Evolutionary conservation across 92 coral and sea anemone genomes (phyloP).

Genomic region (Pocillopora meandrina): DNA sequence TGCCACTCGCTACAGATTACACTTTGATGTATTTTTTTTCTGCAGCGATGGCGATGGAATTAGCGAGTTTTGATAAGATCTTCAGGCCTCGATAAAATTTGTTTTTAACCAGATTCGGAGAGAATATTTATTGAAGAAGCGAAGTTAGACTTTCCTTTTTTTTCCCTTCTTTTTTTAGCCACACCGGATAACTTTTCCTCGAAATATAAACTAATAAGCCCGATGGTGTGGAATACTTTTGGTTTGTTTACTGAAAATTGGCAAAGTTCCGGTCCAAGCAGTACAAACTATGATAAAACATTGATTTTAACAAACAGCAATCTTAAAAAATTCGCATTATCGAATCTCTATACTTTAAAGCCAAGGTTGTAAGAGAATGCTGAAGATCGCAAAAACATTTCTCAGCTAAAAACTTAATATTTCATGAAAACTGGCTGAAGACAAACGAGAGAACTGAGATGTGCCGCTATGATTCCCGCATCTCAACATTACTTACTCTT

Average conservation of each 20-base stretch:
- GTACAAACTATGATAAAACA: slow-evolving; percentile 4
- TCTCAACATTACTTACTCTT: neutral
- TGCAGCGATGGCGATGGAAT: neutral
- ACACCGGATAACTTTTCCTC: neutral
- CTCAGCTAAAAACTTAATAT: slow-evolving; percentile 34
- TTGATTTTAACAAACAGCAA: neutral
- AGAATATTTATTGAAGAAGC: neutral
- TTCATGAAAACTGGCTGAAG: slow-evolving; percentile 51
- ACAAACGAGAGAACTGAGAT: slow-evolving; percentile 5
- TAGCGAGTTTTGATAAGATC: neutral
- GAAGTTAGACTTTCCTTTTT: neutral
- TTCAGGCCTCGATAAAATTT: neutral
- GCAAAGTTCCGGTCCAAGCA: slow-evolving; percentile 11
- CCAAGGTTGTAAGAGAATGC: neutral
- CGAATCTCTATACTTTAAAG: neutral
- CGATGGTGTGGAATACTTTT: slow-evolving; percentile 7
- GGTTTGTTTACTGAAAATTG: slow-evolving; percentile 21
- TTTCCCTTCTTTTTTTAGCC: neutral
- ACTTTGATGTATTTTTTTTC: slow-evolving; percentile 5
- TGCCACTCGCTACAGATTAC: slow-evolving; percentile 13
- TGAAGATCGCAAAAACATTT: slow-evolving; percentile 26
- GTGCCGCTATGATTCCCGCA: neutral
- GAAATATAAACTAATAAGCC: neutral
- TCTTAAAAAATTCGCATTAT: neutral
- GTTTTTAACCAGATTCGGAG: neutral